Base-by-base conservation (phyloP, 2,888 invertebrate species). In the Acleris literana region DNA sequence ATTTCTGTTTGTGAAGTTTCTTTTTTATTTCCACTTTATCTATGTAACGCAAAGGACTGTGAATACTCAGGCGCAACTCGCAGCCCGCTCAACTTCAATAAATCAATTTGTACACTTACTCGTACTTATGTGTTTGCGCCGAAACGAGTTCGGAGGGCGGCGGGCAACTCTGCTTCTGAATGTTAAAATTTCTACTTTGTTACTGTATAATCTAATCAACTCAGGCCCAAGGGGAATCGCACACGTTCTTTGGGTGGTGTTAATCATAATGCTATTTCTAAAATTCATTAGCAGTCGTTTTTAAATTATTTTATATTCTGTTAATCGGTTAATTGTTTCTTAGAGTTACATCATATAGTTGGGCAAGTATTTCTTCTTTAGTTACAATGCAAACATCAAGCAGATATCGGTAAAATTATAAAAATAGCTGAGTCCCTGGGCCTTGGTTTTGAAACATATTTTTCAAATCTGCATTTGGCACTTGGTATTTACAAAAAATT, bases 51-150 rank as follows among this genome's bases (percentile, higher is more conserved):
- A 85, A 89, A 88, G 86, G 85, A 85, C 85, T 85, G 85, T 78
- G 88, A 88, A 87, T 90, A 88, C 92, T 91, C 91, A 83, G 83
- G 87, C 89, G 88, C 91, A 90, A 87, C 87, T 87, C 84, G 79
- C 76, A 82, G 80, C 86, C 85, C 82, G 88, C 87, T 87, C 87
- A 92, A 92, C 92, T 92, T 92, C 88, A 88, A 92, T 92, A 92
- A 92, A 92, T 92, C 92, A 92, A 92, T 92, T 92, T 92, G 89
- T 89, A 87, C 89, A 87, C 86, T 90, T 87, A 88, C 86, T 81
- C 87, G 87, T 89, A 87, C 88, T 88, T 88, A 88, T 87, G 88
- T 71, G 72, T 74, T 74, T 72, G 73, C 81, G 79, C 76, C 76
- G 78, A 78, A 76, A 74, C 76, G 79, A 80, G 83, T 85, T 84